Conservation (phyloP, 2,888 invertebrate species). For the Scaptomyza cyrtandrae region DNA sequence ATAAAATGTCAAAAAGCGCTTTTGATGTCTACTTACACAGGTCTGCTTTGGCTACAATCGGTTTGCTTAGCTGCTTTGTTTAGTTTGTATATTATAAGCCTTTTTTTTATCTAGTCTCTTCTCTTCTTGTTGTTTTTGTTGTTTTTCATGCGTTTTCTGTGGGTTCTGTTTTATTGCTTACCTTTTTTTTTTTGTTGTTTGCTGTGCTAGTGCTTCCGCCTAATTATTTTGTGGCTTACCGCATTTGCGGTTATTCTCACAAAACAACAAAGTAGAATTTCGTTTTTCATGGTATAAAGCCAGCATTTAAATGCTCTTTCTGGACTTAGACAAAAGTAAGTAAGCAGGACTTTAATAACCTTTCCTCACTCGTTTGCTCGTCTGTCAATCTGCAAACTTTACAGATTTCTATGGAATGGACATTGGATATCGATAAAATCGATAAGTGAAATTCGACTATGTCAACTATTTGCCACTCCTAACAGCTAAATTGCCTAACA, state of each 20-base stretch:
- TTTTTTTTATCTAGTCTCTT: not conserved
- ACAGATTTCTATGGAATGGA: too few species aligned
- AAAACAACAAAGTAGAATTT: conserved; percentile 4
- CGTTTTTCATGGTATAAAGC: too few species aligned
- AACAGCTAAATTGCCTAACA: too few species aligned
- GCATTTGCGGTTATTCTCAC: conserved; percentile 66
- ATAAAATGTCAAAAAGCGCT: conserved; percentile 32
- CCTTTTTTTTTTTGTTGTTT: not conserved
- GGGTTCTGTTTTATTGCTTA: conserved; percentile 22
- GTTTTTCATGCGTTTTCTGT: conserved; percentile 26
- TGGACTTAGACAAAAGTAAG: not conserved
- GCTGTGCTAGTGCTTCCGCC: conserved; percentile 58
- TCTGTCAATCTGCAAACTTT: too few species aligned
- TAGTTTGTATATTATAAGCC: conserved; percentile 5
- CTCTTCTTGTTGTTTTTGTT: not conserved
- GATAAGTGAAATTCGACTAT: too few species aligned
- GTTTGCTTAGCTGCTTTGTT: conserved; percentile 36
- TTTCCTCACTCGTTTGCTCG: not conserved
- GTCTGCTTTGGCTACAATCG: conserved; percentile 40
- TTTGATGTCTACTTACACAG: conserved; percentile 43
- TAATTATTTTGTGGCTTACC: conserved; percentile 55
- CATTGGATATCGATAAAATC: too few species aligned
- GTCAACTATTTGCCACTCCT: too few species aligned
- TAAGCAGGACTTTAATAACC: not conserved
- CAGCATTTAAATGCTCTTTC: conserved; percentile 24